These are phyloP conservation scores for Oxyura jamaicensis DNA, from an alignment of 2,113 vertebrate genomes.

Conservation along the genomic window DNA sequence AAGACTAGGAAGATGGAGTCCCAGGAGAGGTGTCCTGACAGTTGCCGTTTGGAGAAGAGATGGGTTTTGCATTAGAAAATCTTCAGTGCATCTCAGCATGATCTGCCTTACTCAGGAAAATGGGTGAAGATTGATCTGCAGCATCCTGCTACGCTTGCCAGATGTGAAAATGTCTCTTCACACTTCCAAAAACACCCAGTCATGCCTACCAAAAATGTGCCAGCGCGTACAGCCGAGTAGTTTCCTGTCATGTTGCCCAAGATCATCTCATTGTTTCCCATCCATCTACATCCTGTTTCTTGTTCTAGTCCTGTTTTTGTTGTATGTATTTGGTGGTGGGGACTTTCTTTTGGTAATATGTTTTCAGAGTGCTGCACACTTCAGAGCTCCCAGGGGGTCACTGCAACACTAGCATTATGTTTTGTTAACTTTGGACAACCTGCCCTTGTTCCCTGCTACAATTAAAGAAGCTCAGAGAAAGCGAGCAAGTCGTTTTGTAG, in stretches of 20 bases:
- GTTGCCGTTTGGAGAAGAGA: neutral
- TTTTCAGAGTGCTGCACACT: neutral
- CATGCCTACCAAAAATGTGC: neutral
- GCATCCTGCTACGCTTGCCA: neutral
- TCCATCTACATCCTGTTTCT: neutral
- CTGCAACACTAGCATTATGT: neutral
- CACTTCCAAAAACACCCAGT: neutral
- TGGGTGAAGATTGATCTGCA: neutral
- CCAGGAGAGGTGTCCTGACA: neutral
- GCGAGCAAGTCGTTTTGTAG: neutral
- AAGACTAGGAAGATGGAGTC: neutral
- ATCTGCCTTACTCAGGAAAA: neutral
- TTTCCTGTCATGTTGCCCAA: neutral
- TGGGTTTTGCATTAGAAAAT: neutral
- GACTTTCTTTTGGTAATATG: neutral
- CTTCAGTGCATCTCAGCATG: neutral
- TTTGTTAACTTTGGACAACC: neutral
- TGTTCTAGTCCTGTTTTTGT: neutral
- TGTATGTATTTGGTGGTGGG: neutral
- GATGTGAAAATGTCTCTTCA: neutral
- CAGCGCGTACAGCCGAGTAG: neutral
- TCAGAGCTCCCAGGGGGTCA: neutral
- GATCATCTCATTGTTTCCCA: neutral
- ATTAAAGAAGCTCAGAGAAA: neutral
- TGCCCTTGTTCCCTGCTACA: neutral